Conservation (phyloP, 2,888 invertebrate genomes). For the Phaonia tiefii region DNA sequence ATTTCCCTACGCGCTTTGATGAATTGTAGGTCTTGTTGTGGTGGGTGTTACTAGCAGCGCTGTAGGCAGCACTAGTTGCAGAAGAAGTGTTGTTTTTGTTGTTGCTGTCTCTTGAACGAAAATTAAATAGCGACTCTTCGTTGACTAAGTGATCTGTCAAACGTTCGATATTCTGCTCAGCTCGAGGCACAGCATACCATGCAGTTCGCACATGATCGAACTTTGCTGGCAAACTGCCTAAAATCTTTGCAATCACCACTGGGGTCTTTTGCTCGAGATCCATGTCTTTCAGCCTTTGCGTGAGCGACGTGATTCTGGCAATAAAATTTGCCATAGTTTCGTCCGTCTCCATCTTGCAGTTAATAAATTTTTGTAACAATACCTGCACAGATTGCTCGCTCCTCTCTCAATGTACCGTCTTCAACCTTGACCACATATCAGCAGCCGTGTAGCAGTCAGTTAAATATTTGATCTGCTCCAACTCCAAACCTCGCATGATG, state of each 20-base stretch:
- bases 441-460: slow-evolving; percentile 58
- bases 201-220: slow-evolving; percentile 65
- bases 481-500: slow-evolving; percentile 53
- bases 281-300: slow-evolving; percentile 65
- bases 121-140: slow-evolving; percentile 27
- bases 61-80: neutral
- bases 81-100: neutral
- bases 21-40: no score
- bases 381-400: no score
- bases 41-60: no score
- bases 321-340: slow-evolving; percentile 58
- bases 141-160: slow-evolving; percentile 60
- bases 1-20: slow-evolving; percentile 52
- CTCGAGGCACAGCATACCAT: no score
- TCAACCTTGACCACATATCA: no score
- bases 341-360: slow-evolving; percentile 57
- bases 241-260: slow-evolving; percentile 61
- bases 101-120: no score
- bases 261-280: slow-evolving; percentile 57
- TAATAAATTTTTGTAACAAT: slow-evolving; percentile 66
- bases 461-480: slow-evolving; percentile 61
- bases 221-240: slow-evolving; percentile 60
- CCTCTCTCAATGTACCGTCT: no score
- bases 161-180: no score
- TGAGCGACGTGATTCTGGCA: slow-evolving; percentile 53